Base-by-base conservation (phyloP, 2,797 vertebrate genomes). In the Vultur gryphus region DNA sequence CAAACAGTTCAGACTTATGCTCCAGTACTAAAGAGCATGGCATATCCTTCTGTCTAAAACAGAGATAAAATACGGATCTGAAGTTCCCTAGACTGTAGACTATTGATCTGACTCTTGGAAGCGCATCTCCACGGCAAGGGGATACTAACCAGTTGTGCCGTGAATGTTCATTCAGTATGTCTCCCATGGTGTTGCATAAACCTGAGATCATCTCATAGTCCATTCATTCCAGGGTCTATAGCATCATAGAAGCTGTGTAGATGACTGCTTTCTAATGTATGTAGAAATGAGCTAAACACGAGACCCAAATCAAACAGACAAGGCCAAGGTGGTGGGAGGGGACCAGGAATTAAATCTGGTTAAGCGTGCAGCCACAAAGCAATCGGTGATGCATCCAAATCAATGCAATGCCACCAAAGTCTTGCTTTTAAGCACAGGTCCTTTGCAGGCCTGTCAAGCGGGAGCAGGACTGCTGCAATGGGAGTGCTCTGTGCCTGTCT, bases 91-190 rank as follows among this genome's bases (percentile, higher is more conserved):
- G 24, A 16, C 21, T 46, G 26, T 5, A n/a, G 29, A 18, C n/a
- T 41, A 2, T 49, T 57, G n/a, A n/a, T 90, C 25, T 72, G 41
- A 67, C 11, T 49, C 13, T 41, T 48, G 29, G 61, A 71, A 61
- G 14, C 18, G 33, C 33, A 72, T 5, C 25, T 77, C 43, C 16
- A 6, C 19, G 2, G 0, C 31, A 19, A 79, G 33, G 43, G 7
- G 6, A 28, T 43, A 17, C 26, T 69, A 17, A 9, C 17, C 26
- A 55, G 3, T 31, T 71, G 25, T 49, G 29, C 51, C 0, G 0
- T 69, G 44, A 48, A 18, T 6, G 16, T 57, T 54, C 46, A 19
- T 28, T 52, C 18, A 21, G 3, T 46, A 15, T 33, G 33, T 66
- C 14, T 75, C 28, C 59, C 11, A 1, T 11, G 35, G 26, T 39